Evolutionary conservation across 2,888 invertebrate species (phyloP), one percentile per base, ranked within the genome.

Genomic region (Actias luna): DNA sequence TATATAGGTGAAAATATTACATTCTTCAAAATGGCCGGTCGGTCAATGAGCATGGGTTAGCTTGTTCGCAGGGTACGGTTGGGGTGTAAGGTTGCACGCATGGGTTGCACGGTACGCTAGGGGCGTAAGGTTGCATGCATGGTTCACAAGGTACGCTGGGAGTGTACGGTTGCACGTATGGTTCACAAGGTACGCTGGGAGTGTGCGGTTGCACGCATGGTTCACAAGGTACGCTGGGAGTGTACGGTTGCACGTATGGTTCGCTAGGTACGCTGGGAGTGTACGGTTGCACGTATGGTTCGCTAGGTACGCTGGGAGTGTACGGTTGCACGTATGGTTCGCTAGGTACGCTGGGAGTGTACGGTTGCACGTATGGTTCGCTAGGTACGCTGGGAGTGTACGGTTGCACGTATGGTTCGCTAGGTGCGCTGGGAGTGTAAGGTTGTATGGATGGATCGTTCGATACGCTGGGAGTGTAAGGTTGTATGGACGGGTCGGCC

Each of bases 1-100:
- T 73, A 70, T 60, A 67, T 71, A 70, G 75, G 75, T 69, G 70
- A 64, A 69, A 58, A 69, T 68, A 69, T 64, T 64, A 64, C 60
- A 22, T 0, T 7, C n/a, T 22, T 46, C 8, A 46, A 22, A 22
- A 18, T 60, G 65, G 57, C 60, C 36, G 52, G 12, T 52, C 22
- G 61, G 59, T 27, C 52, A 58, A 7, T 61, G 18, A 10, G 58
- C 65, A 70, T 0, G 69, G 69, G 3, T 65, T 58, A 58, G 46
- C 62, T 10, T 2, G 70, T 22, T 57, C 62, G 0, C 62, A 63
- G 12, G 58, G 60, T 0, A 35, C 62, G 31, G 4, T 63, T 33
- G 22, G 60, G 55, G 0, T 58, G 67, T n/a, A 63, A 1, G 65
- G 65, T 39, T 61, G 18, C 22, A 8, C 29, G 50, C 69, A 72